Conservation (phyloP, 2,797 vertebrate species). For the Clarias pachynema region DNA sequence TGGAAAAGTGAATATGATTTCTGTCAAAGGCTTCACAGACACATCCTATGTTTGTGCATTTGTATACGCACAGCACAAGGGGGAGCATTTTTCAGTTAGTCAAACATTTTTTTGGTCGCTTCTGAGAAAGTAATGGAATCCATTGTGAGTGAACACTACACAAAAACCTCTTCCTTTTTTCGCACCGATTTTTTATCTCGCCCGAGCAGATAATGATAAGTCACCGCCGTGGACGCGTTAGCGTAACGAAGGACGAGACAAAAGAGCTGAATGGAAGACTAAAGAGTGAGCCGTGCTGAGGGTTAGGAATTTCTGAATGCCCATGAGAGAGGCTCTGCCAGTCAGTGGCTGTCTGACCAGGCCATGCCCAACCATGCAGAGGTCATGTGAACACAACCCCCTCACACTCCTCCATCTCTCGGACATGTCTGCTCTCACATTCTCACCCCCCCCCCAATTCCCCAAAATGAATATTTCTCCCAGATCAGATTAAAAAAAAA, state of each 20-base stretch:
- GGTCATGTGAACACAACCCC: conserved; percentile 86
- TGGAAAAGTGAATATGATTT: not conserved
- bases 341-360: conserved; percentile 73
- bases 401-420: conserved; percentile 64
- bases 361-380: conserved; percentile 79
- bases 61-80: conserved; percentile 10
- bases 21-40: conserved; percentile 9
- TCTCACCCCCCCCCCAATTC: conserved; percentile 62
- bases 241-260: not conserved
- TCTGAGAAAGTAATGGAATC: not conserved
- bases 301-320: conserved; percentile 85
- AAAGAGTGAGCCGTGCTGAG: conserved; percentile 23
- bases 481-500: conserved; percentile 67
- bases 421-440: conserved; percentile 71
- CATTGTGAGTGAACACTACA: not conserved
- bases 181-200: not conserved
- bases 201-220: not conserved
- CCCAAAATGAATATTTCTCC: conserved; percentile 67
- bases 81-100: conserved; percentile 16
- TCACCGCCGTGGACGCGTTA: not conserved
- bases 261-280: conserved; percentile 49
- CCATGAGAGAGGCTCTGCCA: conserved; percentile 86
- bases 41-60: not conserved
- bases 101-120: not conserved
- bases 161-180: not conserved